These are phyloP conservation scores for Tauraco erythrolophus DNA, from an alignment of 2,113 vertebrate species.

Conservation along the genomic window DNA sequence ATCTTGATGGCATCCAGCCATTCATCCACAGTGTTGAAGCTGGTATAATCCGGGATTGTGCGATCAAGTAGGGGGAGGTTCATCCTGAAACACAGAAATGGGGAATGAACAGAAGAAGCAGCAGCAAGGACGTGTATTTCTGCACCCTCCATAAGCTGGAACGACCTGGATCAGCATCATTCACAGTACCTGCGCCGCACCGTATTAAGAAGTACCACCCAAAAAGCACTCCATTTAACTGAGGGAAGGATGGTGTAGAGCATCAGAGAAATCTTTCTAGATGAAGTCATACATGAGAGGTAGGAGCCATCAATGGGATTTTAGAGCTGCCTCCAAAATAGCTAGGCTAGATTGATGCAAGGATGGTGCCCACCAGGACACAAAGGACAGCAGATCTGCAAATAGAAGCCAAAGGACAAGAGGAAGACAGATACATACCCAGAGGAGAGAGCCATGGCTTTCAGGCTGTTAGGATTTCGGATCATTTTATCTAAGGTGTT, in stretches of 20 bases:
- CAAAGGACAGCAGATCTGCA: background rate
- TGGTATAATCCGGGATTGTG: conserved; percentile 93
- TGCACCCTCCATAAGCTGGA: background rate
- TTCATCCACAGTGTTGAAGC: conserved; percentile 92
- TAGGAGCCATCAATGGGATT: background rate
- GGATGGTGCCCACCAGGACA: background rate
- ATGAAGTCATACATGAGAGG: background rate
- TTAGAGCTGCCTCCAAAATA: background rate
- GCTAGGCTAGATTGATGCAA: background rate
- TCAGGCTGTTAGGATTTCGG: conserved; percentile 93
- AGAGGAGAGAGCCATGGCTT: conserved; percentile 92
- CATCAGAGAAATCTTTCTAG: background rate
- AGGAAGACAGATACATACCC: conserved; percentile 76
- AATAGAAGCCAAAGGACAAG: background rate
- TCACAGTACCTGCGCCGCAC: background rate
- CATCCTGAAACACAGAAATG: conserved; percentile 76
- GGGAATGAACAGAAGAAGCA: background rate
- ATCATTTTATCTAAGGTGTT: conserved; percentile 97
- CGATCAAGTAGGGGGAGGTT: conserved; percentile 94
- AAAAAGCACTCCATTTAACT: background rate
- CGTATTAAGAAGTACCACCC: accelerated
- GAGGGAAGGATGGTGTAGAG: background rate
- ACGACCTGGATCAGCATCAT: background rate
- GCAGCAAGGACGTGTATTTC: background rate
- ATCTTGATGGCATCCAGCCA: conserved; percentile 99